Evolutionary conservation across 2,888 invertebrate genomes (phyloP), one percentile per base, ranked within the genome.

Genomic region (Caenorhabditis uteleia): DNA sequence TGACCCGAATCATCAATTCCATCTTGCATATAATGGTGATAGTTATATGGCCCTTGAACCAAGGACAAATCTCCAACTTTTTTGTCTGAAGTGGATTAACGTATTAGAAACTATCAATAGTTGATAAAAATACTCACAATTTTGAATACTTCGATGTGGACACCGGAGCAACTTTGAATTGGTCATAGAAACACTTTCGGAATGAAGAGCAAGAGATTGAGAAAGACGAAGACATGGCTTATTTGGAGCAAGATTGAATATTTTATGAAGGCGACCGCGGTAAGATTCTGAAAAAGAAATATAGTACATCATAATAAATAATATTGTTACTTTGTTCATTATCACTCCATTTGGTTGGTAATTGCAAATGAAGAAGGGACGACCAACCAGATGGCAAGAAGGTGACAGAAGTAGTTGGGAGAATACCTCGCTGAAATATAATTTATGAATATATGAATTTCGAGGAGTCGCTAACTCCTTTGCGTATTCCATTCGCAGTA

Each of bases 1-100:
- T 5, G 4, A 62, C 64, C 66, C 16, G 42, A 90, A 82, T 98
- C 98, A 84, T 95, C 91, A 83, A 93, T 89, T 73, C 89, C 88
- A 82, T 95, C 91, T 84, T 95, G 95, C 89, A 93, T 90, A 84
- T 99, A 99, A 85, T 99, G 98, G 84, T 93, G 91, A 85, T 98
- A 99, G 18, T 89, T 87, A 83, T 98, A 98, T 68, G 89, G 88
- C 1, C 98, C 98, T 68, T 89, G 87, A 2, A 97, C 87, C 23
- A 85, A 46, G 16, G 82, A 83, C 40, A 83, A 78, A 26, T 60
- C 59, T 8, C 77, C 78, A 8, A 68, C 50, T n/a, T 70, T 68
- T 34, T 70, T 68, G 56, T 72, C 78, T 79, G 53, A 51, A 72
- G 46, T 21, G 33, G 18, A 42, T 29, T n/a, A 3, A 42, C n/a